Conservation (phyloP, 2,888 invertebrate species). For the Erebia aethiops region DNA sequence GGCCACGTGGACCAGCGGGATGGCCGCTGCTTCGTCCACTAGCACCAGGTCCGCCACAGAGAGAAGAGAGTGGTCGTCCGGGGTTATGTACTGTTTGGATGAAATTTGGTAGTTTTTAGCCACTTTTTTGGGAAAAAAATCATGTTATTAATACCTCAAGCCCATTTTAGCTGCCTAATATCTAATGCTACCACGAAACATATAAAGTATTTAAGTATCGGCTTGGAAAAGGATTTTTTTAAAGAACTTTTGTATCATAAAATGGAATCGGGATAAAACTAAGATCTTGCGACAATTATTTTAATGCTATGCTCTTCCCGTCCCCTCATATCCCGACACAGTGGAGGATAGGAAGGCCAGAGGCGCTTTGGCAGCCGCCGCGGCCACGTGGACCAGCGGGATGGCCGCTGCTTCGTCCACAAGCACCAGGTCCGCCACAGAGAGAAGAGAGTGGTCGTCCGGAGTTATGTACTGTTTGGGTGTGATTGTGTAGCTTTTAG, state of each 20-base stretch:
- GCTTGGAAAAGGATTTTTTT: too few relatives aligned
- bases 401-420: constrained; percentile 99
- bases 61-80: constrained; percentile 93
- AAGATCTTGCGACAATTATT: too few relatives aligned
- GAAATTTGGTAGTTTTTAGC: neutral
- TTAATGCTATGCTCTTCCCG: constrained; percentile 84
- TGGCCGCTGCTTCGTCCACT: constrained; percentile 99
- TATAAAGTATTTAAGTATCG: too few relatives aligned
- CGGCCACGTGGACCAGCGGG: constrained; percentile 95
- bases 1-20: constrained; percentile 96
- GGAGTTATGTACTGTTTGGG: constrained; percentile 95
- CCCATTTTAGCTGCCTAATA: too few relatives aligned
- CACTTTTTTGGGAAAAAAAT: too few relatives aligned
- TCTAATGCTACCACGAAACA: too few relatives aligned
- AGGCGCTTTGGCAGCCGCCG: constrained; percentile 93
- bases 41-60: constrained; percentile 97
- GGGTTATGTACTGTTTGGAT: constrained; percentile 92
- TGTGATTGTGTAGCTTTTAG: neutral
- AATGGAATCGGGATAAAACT: too few relatives aligned
- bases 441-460: constrained; percentile 92
- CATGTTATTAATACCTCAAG: too few relatives aligned
- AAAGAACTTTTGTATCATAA: too few relatives aligned
- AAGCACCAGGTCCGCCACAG: constrained; percentile 96
- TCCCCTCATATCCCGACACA: constrained; percentile 99
- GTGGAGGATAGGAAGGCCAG: constrained; percentile 98